Evolutionary conservation across 1,140 invertebrate species (phyloP).

Genomic region (Macrotrachela quadricornifera): DNA sequence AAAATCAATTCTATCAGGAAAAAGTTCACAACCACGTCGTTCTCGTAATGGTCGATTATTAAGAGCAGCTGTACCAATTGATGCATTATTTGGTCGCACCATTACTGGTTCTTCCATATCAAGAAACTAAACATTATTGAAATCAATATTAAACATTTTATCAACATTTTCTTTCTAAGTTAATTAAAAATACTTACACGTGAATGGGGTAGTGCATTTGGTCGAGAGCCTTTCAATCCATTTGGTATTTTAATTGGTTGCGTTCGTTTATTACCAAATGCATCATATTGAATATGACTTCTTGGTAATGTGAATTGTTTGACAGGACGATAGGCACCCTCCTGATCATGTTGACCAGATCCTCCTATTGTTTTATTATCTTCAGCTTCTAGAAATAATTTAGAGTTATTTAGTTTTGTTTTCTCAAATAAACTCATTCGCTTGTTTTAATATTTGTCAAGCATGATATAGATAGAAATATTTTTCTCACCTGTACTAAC

Average conservation of each 20-base stretch:
- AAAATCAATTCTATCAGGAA: constrained; percentile 25
- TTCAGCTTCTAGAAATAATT: too few species aligned
- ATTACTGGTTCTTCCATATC: constrained; percentile 23
- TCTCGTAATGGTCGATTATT: constrained; percentile 15
- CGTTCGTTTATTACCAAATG: constrained; percentile 15
- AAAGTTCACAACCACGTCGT: constrained; percentile 18
- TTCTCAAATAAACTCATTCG: too few species aligned
- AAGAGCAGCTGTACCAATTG: constrained; percentile 16
- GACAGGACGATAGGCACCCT: too few species aligned
- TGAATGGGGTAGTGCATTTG: constrained; percentile 19
- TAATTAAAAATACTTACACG: constrained; percentile 12
- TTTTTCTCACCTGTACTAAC: too few species aligned
- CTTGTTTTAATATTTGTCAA: too few species aligned
- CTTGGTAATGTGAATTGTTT: too few species aligned
- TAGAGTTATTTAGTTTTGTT: too few species aligned
- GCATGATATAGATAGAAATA: too few species aligned
- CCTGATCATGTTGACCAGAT: too few species aligned
- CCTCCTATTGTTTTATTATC: too few species aligned
- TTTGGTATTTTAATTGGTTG: constrained; percentile 18
- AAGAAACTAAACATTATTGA: constrained; percentile 15
- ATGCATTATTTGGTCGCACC: constrained; percentile 19
- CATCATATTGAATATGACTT: constrained; percentile 15
- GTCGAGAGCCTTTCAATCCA: constrained; percentile 19
- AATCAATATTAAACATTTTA: not conserved
- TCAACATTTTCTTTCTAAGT: not conserved